Percentiles rank a stretch among this genome's conserved stretches.
Evolutionary conservation across 2,888 invertebrate genomes (phyloP).

Genomic region (Dione vanillae): DNA sequence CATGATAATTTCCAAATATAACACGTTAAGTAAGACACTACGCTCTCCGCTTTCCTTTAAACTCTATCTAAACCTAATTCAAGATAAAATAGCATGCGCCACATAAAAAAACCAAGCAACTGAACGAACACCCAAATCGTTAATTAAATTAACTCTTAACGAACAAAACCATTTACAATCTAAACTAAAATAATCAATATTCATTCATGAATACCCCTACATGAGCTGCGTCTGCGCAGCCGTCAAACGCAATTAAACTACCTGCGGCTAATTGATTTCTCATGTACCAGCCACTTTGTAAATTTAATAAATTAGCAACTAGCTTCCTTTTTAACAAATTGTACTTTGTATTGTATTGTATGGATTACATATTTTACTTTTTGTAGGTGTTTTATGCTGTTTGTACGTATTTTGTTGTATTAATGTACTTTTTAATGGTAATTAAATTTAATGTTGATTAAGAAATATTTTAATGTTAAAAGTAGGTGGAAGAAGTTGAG

Average conservation of each 20-base stretch:
- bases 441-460: background rate
- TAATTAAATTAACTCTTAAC: background rate
- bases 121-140: background rate
- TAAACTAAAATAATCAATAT: constrained; percentile 37
- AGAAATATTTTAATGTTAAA: no score
- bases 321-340: constrained; percentile 47
- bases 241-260: constrained; percentile 72
- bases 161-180: constrained; percentile 17
- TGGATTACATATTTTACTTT: no score
- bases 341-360: constrained; percentile 23
- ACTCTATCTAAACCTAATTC: no score
- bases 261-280: constrained; percentile 82
- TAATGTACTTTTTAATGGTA: background rate
- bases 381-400: background rate
- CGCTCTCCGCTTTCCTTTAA: no score
- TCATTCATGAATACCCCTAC: constrained; percentile 43
- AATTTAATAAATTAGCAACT: constrained; percentile 55
- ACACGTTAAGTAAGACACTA: no score
- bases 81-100: background rate
- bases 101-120: background rate
- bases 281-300: constrained; percentile 67
- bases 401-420: constrained; percentile 11
- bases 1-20: no score
- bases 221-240: constrained; percentile 69
- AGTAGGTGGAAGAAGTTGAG: no score